phyloP scores from a whole-genome alignment of 2,888 invertebrate genomes.

The Synanthedon formicaeformis region DNA sequence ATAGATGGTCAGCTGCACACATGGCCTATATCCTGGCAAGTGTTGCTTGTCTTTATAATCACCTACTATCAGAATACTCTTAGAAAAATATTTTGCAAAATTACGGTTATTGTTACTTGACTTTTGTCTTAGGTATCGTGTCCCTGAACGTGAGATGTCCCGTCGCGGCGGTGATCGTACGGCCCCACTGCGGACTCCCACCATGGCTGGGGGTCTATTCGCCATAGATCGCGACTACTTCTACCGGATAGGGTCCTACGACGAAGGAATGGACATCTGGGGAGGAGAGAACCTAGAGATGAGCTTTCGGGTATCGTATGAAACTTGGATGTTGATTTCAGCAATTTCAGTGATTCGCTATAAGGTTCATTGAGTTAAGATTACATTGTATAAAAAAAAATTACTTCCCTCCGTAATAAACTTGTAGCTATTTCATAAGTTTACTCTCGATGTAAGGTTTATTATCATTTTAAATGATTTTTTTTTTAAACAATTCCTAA shows the following conservation, averaged over 20 bases:
- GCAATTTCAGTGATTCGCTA: too few species aligned
- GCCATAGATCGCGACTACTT: slow-evolving; percentile 97
- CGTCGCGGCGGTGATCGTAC: slow-evolving; percentile 93
- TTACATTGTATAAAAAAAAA: too few species aligned
- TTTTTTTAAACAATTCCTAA: too few species aligned
- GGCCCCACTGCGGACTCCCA: slow-evolving; percentile 92
- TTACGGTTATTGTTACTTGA: background rate
- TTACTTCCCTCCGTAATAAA: too few species aligned
- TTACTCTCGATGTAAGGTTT: too few species aligned
- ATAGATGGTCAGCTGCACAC: too few species aligned
- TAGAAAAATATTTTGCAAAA: slow-evolving; percentile 3
- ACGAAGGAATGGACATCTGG: slow-evolving; percentile 99
- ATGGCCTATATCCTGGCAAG: too few species aligned
- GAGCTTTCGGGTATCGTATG: slow-evolving; percentile 86
- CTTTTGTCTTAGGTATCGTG: slow-evolving; percentile 82
- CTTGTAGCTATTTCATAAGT: too few species aligned
- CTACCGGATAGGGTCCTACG: slow-evolving; percentile 97
- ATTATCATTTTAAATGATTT: too few species aligned
- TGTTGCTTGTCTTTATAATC: too few species aligned
- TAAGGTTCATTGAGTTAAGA: too few species aligned
- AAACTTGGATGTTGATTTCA: too few species aligned
- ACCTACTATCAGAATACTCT: slow-evolving; percentile 2
- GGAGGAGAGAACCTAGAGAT: slow-evolving; percentile 96
- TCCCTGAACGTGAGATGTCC: slow-evolving; percentile 96
- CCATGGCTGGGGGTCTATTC: slow-evolving; percentile 97